Conservation (phyloP, 2,113 vertebrate species). For the Elaphurus davidianus region DNA sequence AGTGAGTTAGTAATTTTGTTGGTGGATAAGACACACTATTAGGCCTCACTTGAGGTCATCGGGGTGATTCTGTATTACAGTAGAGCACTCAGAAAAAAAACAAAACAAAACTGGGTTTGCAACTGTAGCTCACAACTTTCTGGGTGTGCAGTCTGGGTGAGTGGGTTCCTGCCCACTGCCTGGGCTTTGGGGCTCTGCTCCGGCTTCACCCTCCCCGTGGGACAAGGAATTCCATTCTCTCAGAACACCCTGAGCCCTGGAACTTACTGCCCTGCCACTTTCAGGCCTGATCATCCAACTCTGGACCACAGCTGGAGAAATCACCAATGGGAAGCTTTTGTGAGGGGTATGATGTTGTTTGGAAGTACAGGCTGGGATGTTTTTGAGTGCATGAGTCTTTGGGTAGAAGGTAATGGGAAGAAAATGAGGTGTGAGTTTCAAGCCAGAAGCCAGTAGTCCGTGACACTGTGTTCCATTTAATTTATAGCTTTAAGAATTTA, state of each 20-base stretch:
- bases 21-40: slow-evolving; percentile 31
- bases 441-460: not conserved
- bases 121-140: not conserved
- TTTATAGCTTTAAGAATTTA: not conserved
- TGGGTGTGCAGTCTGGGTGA: not conserved
- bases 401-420: not conserved
- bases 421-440: not conserved
- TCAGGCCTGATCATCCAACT: not conserved
- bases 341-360: not conserved
- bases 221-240: not conserved
- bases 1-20: slow-evolving; percentile 47
- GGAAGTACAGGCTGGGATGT: not conserved
- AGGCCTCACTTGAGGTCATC: slow-evolving; percentile 27
- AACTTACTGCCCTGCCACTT: not conserved
- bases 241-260: not conserved
- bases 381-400: not conserved
- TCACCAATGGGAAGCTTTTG: not conserved
- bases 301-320: not conserved
- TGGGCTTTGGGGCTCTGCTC: not conserved
- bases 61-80: not conserved
- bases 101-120: not conserved
- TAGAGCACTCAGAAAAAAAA: not conserved
- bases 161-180: not conserved
- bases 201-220: fast-evolving
- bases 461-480: not conserved